Conservation (phyloP, 35 echinoderm and acorn worm genomes). For the Strongylocentrotus purpuratus region DNA sequence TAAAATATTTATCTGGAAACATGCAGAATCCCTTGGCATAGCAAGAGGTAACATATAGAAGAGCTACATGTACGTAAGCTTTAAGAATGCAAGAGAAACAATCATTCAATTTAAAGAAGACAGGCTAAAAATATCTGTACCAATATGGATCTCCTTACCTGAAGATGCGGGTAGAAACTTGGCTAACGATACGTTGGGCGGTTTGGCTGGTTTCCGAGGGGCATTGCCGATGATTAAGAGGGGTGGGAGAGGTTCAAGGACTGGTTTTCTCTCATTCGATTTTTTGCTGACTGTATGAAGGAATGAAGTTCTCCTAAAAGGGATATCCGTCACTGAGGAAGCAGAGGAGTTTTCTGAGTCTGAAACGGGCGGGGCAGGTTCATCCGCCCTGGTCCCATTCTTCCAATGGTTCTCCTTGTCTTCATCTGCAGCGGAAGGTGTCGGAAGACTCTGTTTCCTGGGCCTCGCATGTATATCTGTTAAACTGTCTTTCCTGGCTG, state of each 20-base stretch:
- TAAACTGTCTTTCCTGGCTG: not conserved
- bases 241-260: not conserved
- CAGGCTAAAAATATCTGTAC: too few relatives aligned
- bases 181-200: conserved; percentile 21
- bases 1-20: too few relatives aligned
- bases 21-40: too few relatives aligned
- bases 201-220: conserved; percentile 37
- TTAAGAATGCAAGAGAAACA: too few relatives aligned
- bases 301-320: not conserved
- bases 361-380: not conserved
- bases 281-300: conserved; percentile 4
- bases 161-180: not conserved
- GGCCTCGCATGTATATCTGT: not conserved
- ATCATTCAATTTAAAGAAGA: too few relatives aligned
- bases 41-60: too few relatives aligned
- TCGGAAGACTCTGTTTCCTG: not conserved
- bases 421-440: not conserved
- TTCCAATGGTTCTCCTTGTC: conserved; percentile 8
- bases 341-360: conserved; percentile 43
- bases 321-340: not conserved
- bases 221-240: not conserved
- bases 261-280: not conserved
- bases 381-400: conserved; percentile 24
- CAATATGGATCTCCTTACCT: not conserved
- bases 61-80: too few relatives aligned